A percentile compares a stretch with the other conserved stretches of the same genome.
phyloP scores from a whole-genome alignment of 2,797 vertebrate species.

The Platalea minor region DNA sequence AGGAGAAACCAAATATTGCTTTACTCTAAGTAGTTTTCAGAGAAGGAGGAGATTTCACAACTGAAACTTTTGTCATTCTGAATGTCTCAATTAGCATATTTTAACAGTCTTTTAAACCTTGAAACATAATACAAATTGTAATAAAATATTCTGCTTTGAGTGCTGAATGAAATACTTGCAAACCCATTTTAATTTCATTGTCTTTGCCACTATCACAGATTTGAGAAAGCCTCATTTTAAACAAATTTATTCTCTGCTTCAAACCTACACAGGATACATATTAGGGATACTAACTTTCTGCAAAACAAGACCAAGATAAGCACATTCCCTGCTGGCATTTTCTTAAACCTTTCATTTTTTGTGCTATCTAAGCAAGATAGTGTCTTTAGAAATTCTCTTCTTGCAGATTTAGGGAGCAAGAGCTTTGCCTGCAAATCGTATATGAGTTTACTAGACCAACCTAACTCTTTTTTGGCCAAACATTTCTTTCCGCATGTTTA shows the following conservation, averaged over 20 bases:
- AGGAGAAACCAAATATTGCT: slow-evolving; percentile 25
- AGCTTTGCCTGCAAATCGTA: neutral
- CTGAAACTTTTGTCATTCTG: neutral
- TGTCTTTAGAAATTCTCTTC: neutral
- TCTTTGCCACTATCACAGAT: neutral
- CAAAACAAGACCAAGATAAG: neutral
- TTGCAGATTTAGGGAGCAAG: neutral
- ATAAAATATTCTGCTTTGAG: neutral
- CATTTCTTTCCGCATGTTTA: neutral
- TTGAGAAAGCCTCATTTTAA: neutral
- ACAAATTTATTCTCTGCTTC: neutral
- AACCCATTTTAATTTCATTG: neutral
- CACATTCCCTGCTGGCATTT: neutral
- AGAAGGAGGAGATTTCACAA: neutral
- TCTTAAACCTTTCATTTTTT: neutral
- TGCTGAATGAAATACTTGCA: neutral
- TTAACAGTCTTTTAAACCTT: neutral
- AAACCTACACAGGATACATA: neutral
- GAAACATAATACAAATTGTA: neutral
- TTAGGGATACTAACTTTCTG: neutral
- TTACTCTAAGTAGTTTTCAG: neutral
- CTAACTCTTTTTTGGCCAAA: neutral
- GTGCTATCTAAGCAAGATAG: neutral
- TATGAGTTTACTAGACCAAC: neutral
- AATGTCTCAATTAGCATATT: slow-evolving; percentile 17